These are phyloP conservation scores for Cordilura impudica DNA, from an alignment of 2,888 invertebrate species.

Conservation along the genomic window DNA sequence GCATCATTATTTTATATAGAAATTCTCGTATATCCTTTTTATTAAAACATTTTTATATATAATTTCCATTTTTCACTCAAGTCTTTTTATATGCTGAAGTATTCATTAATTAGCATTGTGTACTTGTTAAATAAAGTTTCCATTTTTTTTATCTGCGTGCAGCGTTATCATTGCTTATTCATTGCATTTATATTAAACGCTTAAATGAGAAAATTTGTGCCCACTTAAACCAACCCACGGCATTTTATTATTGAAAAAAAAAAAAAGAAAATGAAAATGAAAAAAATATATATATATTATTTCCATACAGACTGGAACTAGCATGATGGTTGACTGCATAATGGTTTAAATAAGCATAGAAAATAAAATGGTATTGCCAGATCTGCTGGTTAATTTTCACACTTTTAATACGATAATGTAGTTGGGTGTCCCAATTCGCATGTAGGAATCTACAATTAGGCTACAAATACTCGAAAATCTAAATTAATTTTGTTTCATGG, in stretches of 20 bases:
- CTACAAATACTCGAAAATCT: too few species aligned
- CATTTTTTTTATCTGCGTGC: constrained; percentile 56
- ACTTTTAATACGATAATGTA: too few species aligned
- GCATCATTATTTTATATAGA: constrained; percentile 19
- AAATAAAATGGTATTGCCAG: constrained; percentile 47
- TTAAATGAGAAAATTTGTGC: constrained; percentile 54
- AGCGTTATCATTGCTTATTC: constrained; percentile 62
- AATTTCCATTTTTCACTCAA: constrained; percentile 47
- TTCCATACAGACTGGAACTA: neutral
- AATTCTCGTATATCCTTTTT: constrained; percentile 35
- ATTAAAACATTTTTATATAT: constrained; percentile 44
- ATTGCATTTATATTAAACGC: constrained; percentile 62
- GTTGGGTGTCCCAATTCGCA: too few species aligned
- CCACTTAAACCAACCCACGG: constrained; percentile 51
- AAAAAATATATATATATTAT: constrained; percentile 2
- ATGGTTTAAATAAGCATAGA: neutral
- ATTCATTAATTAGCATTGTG: constrained; percentile 75
- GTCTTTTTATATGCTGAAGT: constrained; percentile 66
- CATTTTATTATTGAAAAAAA: constrained; percentile 51
- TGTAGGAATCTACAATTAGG: too few species aligned
- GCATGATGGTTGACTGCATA: constrained; percentile 32
- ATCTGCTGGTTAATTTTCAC: neutral
- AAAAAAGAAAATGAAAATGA: constrained; percentile 2
- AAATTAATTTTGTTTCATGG: too few species aligned
- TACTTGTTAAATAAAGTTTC: constrained; percentile 63